A percentile compares a stretch with the other conserved stretches of the same genome.
Evolutionary conservation across 2,888 invertebrate genomes (phyloP).

Genomic region (Volucella inflata): DNA sequence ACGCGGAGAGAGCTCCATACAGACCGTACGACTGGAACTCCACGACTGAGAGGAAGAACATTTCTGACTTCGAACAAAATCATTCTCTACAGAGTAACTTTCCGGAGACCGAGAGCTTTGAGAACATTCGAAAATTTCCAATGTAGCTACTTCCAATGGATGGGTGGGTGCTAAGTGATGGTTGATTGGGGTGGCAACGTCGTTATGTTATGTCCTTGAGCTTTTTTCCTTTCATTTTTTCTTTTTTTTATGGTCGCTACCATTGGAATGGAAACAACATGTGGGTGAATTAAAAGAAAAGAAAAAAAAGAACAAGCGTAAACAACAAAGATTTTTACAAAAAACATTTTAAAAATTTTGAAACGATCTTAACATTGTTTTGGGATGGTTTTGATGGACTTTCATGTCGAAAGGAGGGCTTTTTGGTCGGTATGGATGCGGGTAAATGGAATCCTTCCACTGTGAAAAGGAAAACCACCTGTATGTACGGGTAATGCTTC

Average conservation of each 20-base stretch:
- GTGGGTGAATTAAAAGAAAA: slow-evolving; percentile 58
- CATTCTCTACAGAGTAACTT: neutral
- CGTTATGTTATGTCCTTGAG: slow-evolving; percentile 72
- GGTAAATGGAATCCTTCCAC: slow-evolving; percentile 1
- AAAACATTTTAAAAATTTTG: slow-evolving; percentile 10
- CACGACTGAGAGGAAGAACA: slow-evolving; percentile 64
- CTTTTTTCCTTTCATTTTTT: slow-evolving; percentile 29
- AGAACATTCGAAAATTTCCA: slow-evolving; percentile 44
- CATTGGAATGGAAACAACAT: slow-evolving; percentile 72
- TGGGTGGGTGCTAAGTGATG: neutral
- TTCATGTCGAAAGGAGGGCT: slow-evolving; percentile 18
- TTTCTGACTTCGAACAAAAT: slow-evolving; percentile 27
- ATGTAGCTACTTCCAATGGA: slow-evolving; percentile 11
- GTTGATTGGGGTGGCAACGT: neutral
- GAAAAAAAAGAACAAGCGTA: slow-evolving; percentile 17
- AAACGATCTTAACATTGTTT: slow-evolving; percentile 20
- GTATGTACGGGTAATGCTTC: slow-evolving; percentile 6
- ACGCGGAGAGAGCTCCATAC: slow-evolving; percentile 75
- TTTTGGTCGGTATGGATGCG: neutral
- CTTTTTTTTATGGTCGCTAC: slow-evolving; percentile 46
- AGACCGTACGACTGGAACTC: slow-evolving; percentile 75
- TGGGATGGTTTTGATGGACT: neutral
- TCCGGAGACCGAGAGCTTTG: slow-evolving; percentile 22
- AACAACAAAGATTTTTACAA: slow-evolving; percentile 29
- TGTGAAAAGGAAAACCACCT: slow-evolving; percentile 35